Evolutionary conservation across 1,140 invertebrate genomes (phyloP), one percentile per base, ranked within the genome.

Genomic region (Drosophila trapezifrons): DNA sequence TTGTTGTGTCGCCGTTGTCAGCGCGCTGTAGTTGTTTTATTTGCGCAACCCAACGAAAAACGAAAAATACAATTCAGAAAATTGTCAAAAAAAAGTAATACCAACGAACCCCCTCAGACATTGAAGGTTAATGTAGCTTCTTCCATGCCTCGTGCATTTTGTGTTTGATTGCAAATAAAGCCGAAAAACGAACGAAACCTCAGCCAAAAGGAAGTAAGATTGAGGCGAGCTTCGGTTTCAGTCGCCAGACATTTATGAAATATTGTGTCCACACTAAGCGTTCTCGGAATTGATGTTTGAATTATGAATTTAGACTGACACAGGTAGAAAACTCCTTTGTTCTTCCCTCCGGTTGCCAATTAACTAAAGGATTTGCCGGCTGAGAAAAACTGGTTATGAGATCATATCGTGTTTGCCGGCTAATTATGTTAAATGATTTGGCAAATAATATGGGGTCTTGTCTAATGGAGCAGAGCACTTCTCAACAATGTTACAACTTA

Each of bases 41-140:
- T 87, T 89, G 84, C 84, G 80, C 77, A 90, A 84, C 84, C 40
- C 77, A 37, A 54, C 18, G 22, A 22, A 62, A 84, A 71, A 74
- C 58, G 29, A 56, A 58, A 62, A 75, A 73, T 58, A 76, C 47
- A 65, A 47, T 65, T 76, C 62, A 76, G 60, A 86, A 82, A 86
- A 86, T 83, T 83, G 76, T 83, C 82, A 65, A 85, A 85, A 85
- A 85, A 86, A 64, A 54, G 54, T 59, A 78, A 42, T 62, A 29
- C 65, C 64, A 73, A 17, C 62, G 43, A 67, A 51, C 60, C 56
- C 47, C 29, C 17, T n/a, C 10, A 40, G 49, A 82, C 78, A n/a
- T 80, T 76, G 80, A 89, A 89, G 84, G 84, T 87, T 87, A 87
- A 84, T 78, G 84, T 89, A 77, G 81, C 84, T 72, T 89, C 83